A percentile compares a stretch with the other conserved stretches of the same genome.
Conservation (phyloP, 2,797 vertebrate genomes). For the Centroberyx gerrardi region DNA sequence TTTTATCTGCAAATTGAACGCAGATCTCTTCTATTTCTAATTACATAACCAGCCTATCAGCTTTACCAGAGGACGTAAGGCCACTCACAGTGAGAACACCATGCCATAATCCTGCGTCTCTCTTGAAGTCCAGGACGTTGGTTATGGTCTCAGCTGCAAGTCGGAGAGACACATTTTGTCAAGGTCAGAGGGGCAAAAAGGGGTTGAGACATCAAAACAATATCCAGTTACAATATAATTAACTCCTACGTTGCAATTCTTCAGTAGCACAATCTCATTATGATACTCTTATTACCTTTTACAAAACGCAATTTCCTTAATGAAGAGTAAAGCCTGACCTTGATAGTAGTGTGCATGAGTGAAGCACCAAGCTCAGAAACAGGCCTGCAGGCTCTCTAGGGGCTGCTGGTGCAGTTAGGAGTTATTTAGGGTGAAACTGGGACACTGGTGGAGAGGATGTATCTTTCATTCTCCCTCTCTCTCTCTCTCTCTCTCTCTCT, state of each 20-base stretch:
- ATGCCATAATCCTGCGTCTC: slow-evolving; percentile 97
- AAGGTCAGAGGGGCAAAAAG: slow-evolving; percentile 17
- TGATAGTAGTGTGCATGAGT: slow-evolving; percentile 1
- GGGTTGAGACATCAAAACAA: slow-evolving; percentile 5
- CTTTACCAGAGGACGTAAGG: slow-evolving; percentile 8
- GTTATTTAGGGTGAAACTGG: slow-evolving; percentile 75
- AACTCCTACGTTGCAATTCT: background rate
- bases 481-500: background rate
- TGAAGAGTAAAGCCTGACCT: slow-evolving; percentile 13
- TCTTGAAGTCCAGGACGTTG: slow-evolving; percentile 98
- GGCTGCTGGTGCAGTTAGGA: slow-evolving; percentile 45
- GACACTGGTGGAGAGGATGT: slow-evolving; percentile 56
- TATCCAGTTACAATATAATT: background rate
- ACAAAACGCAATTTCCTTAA: slow-evolving; percentile 2
- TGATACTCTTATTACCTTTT: background rate
- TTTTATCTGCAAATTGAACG: slow-evolving; percentile 25
- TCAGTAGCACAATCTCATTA: background rate
- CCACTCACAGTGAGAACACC: slow-evolving; percentile 93
- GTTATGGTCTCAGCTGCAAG: slow-evolving; percentile 93
- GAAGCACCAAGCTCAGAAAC: slow-evolving; percentile 43
- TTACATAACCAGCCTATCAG: slow-evolving; percentile 16
- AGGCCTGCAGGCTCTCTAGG: slow-evolving; percentile 40
- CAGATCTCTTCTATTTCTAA: slow-evolving; percentile 4
- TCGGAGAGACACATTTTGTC: slow-evolving; percentile 28
- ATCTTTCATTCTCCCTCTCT: slow-evolving; percentile 36